Evolutionary conservation across 2,797 vertebrate genomes (phyloP), one percentile per base, ranked within the genome.

Genomic region (Thunnus albacares): DNA sequence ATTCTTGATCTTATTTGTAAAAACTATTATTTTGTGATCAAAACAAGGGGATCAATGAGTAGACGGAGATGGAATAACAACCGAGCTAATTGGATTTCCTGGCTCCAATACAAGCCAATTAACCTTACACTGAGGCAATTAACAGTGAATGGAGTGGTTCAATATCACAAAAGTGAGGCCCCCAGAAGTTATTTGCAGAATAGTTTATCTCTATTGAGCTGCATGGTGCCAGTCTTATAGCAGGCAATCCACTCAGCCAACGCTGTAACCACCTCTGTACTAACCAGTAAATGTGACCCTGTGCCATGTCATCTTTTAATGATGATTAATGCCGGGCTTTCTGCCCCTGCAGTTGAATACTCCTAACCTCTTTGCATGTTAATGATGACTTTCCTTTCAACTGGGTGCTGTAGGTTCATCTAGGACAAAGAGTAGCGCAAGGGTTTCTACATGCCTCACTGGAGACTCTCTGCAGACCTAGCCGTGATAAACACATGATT

Each of bases 401-500:
- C 80, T 75, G 66, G 84, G 82, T 63, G 77, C 69, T 70, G 59
- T 12, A 71, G 82, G 82, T 80, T 88, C 78, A 71, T 2, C 64
- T 49, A 82, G 79, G 81, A 85, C 81, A 83, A 75, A 87, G 80
- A 85, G 74, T 35, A 30, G 77, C 38, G 72, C 58, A 64, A 77
- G 14, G 80, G 85, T 84, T 93, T 94, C 93, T 92, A 95, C 93
- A 92, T 89, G 87, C 18, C 94, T 95, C 95, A 71, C 75, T 30
- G 86, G 95, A 94, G 96, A 91, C 89, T 85, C 91, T 94, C 89
- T 73, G 82, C 95, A 93, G 95, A 94, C 95, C 86, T 87, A 83
- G 85, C 87, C 90, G 93, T 95, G 95, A 97, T 96, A 96, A 97
- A 97, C 96, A 96, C 94, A 94, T 96, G 95, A 97, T 97, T 97